Evolutionary conservation across 2,888 invertebrate species (phyloP), one percentile per base, ranked within the genome.

Genomic region (Drosophila cyrtoloma): DNA sequence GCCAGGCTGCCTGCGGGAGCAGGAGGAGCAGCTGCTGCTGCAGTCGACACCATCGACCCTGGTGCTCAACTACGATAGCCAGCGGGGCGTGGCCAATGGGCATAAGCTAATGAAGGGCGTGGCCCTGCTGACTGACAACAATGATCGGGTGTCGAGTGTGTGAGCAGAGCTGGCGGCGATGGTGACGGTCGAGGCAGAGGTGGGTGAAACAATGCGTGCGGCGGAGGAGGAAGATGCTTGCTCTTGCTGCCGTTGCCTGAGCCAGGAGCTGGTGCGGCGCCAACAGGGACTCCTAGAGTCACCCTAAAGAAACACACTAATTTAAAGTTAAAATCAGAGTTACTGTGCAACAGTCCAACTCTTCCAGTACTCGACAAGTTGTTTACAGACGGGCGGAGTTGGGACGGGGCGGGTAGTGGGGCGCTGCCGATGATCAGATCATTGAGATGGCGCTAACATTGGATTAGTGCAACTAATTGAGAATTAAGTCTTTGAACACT

Each of bases 221-320:
- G 51, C 70, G 30, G 77, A 91, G 63, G 85, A 84, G 51, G 77
- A 91, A 67, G 86, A 91, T 58, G 73, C 72, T 16, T 91, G 86
- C 70, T 75, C 91, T 88, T 91, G 91, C 90, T 86, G 86, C 91
- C 89, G 82, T 87, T 86, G 86, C 90, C 90, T 86, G 75, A 89
- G 91, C 91, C 88, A 85, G 83, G 82, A 91, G 44, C 71, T 86
- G 61, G 75, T 77, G 80, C 88, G 86, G 52, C 82, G 86, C 71
- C 89, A 90, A 66, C 73, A 82, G 76, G 91, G 50, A 73, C 89
- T 87, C 84, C 65, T 61, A 88, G 91, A 88, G 91, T 53, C 75
- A 58, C 56, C 75, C 72, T 55, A 62, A 28, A 59, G 69, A 28
- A 30, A 26, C 37, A n/a, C 26, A n/a, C 28, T 30, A 19, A n/a